A percentile compares a stretch with the other conserved stretches of the same genome.
Evolutionary conservation across 2,797 vertebrate species (phyloP).

Genomic region (Nannoperca obscura): DNA sequence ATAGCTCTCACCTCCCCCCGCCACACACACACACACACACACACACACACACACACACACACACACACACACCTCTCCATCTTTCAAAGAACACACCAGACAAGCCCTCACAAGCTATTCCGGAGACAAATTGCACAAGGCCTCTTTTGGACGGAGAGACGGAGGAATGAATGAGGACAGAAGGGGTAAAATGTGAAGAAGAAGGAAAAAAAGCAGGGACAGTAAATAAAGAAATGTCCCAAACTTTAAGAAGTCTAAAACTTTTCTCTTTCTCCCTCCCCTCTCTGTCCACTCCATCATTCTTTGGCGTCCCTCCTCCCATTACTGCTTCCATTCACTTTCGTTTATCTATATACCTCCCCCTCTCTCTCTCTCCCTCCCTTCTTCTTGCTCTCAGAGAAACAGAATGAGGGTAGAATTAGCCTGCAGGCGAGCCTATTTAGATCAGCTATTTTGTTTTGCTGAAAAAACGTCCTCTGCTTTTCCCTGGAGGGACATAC

Average conservation of each 20-base stretch:
- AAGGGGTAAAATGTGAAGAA: not conserved
- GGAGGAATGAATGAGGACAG: not conserved
- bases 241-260: slow-evolving; percentile 42
- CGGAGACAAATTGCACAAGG: slow-evolving; percentile 44
- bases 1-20: not conserved
- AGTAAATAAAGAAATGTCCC: not conserved
- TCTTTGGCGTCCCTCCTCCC: not conserved
- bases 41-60: slow-evolving; percentile 1
- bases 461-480: slow-evolving; percentile 43
- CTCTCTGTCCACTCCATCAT: not conserved
- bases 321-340: slow-evolving; percentile 39
- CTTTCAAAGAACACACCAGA: slow-evolving; percentile 9
- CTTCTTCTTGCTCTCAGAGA: slow-evolving; percentile 39
- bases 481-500: slow-evolving; percentile 44
- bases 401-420: slow-evolving; percentile 69
- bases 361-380: not conserved
- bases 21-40: slow-evolving; percentile 5
- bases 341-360: slow-evolving; percentile 24
- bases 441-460: slow-evolving; percentile 67
- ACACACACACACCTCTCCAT: slow-evolving; percentile 17
- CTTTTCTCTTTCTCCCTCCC: slow-evolving; percentile 16
- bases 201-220: not conserved
- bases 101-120: slow-evolving; percentile 26
- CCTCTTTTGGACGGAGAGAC: slow-evolving; percentile 9
- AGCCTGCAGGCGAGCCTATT: slow-evolving; percentile 67